A percentile compares a stretch with the other conserved stretches of the same genome.
These are phyloP conservation scores for Lamprotornis superbus DNA, from an alignment of 2,113 vertebrate species.

Conservation along the genomic window DNA sequence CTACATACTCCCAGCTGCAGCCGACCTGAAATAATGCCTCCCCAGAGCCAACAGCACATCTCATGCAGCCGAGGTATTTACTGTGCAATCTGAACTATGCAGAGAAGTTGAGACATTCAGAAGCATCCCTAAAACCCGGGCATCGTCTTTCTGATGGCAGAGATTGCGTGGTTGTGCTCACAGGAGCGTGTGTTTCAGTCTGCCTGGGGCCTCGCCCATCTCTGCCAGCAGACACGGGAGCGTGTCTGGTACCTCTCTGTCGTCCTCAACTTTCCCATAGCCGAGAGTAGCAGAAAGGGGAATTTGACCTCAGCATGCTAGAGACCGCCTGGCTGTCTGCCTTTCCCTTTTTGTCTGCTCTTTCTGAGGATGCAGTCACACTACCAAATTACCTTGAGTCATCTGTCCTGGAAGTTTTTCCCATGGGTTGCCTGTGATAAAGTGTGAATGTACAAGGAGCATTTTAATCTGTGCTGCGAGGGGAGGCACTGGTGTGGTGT, in stretches of 20 bases:
- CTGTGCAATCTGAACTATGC: constrained; percentile 27
- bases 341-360: constrained; percentile 61
- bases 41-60: constrained; percentile 23
- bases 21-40: constrained; percentile 53
- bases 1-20: neutral
- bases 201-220: neutral
- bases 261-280: neutral
- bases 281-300: neutral
- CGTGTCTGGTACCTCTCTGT: neutral
- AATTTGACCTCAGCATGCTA: constrained; percentile 33
- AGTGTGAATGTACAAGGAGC: neutral
- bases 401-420: constrained; percentile 31
- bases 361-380: constrained; percentile 49
- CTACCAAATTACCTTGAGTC: constrained; percentile 61
- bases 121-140: neutral
- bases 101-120: constrained; percentile 40
- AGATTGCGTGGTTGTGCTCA: neutral
- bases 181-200: neutral
- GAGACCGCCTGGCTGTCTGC: constrained; percentile 56
- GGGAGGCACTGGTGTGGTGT: neutral
- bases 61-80: constrained; percentile 9
- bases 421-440: neutral
- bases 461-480: neutral
- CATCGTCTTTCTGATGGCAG: neutral
- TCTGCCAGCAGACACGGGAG: neutral